Percentiles rank a stretch among this genome's conserved stretches.
phyloP scores from a whole-genome alignment of 2,888 invertebrate species.

The Carabus problematicus region DNA sequence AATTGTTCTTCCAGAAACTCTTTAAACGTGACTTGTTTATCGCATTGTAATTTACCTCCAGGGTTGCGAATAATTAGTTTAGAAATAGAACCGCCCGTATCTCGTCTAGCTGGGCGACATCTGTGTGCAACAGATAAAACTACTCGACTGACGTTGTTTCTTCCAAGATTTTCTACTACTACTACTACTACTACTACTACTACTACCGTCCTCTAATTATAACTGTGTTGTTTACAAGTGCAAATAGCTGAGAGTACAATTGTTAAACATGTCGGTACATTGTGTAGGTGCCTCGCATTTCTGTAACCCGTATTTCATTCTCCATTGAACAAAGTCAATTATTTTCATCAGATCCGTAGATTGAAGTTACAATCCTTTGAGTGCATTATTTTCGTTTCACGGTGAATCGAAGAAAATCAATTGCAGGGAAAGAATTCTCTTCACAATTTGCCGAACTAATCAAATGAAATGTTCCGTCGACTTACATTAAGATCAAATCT shows the following conservation, averaged over 20 bases:
- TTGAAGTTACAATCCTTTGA: slow-evolving; percentile 28
- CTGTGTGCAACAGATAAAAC: no score
- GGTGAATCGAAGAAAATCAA: slow-evolving; percentile 40
- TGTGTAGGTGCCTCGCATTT: no score
- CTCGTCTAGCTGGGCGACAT: no score
- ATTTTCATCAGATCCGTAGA: slow-evolving; percentile 33
- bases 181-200: no score
- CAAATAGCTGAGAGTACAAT: no score
- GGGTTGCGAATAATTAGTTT: neutral
- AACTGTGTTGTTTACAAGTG: no score
- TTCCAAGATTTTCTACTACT: no score
- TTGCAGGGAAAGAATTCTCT: slow-evolving; percentile 44
- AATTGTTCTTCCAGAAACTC: slow-evolving; percentile 4
- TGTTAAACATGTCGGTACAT: no score
- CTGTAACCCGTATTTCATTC: slow-evolving; percentile 1
- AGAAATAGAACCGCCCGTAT: no score
- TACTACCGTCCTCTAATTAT: no score
- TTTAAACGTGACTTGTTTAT: slow-evolving; percentile 34
- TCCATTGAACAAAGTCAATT: slow-evolving; percentile 33
- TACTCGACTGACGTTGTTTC: no score
- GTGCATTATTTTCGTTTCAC: slow-evolving; percentile 36
- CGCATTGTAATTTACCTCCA: slow-evolving; percentile 27
- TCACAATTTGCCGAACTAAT: slow-evolving; percentile 48
- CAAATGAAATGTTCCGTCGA: slow-evolving; percentile 46
- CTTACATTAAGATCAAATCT: slow-evolving; percentile 47